These are phyloP conservation scores for Lasioglossum villosulum DNA, from an alignment of 2,888 invertebrate genomes.

Conservation along the genomic window DNA sequence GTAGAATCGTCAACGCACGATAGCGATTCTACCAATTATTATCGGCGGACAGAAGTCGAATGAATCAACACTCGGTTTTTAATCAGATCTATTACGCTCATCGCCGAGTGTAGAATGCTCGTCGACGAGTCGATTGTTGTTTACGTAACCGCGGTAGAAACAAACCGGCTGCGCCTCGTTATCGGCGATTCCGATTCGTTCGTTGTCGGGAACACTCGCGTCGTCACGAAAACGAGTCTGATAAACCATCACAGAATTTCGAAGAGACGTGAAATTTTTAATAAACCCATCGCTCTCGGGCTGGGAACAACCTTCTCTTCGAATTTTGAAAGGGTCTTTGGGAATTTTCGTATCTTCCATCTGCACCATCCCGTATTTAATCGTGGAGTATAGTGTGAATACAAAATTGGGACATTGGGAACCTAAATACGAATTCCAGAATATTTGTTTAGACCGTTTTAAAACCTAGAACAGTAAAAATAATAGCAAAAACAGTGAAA, in stretches of 20 bases:
- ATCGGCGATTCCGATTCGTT: constrained; percentile 33
- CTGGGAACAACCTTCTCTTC: background rate
- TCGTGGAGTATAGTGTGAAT: background rate
- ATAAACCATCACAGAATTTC: background rate
- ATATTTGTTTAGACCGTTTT: background rate
- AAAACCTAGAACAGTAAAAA: background rate
- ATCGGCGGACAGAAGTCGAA: background rate
- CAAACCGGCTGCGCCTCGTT: constrained; percentile 13
- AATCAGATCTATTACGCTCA: constrained; percentile 30
- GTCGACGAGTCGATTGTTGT: constrained; percentile 4
- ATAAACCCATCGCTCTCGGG: background rate
- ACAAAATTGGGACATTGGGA: background rate
- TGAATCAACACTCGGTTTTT: constrained; percentile 44
- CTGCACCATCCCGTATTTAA: background rate
- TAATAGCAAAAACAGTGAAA: background rate
- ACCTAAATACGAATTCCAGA: too few species aligned
- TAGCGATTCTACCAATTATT: background rate
- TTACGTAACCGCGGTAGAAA: constrained; percentile 28
- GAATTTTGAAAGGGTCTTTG: background rate
- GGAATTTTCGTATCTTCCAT: background rate
- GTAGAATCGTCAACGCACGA: background rate
- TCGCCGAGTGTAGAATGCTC: constrained; percentile 4
- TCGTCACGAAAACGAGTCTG: background rate
- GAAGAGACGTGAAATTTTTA: background rate
- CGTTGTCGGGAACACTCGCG: background rate